These are phyloP conservation scores for Caenorhabditis imperialis DNA, from an alignment of 2,888 invertebrate species.

Conservation along the genomic window DNA sequence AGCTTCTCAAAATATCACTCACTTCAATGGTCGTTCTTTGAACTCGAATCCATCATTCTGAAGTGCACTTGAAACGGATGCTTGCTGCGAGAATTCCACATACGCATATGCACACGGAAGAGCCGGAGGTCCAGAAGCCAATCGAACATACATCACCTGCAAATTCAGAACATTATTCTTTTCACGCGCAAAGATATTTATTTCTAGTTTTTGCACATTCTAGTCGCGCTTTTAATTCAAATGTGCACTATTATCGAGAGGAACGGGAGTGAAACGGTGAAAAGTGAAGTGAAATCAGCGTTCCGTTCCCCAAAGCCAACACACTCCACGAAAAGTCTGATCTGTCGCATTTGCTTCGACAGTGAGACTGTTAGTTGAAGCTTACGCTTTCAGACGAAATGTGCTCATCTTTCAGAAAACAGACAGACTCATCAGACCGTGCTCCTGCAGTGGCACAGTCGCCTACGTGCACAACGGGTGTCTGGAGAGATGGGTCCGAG, in stretches of 20 bases:
- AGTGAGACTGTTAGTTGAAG: slow-evolving; percentile 31
- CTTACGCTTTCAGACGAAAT: too few relatives aligned
- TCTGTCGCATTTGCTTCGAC: slow-evolving; percentile 56
- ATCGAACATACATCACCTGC: slow-evolving; percentile 92
- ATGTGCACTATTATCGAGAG: slow-evolving; percentile 38
- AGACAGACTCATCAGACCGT: slow-evolving; percentile 56
- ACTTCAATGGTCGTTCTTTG: slow-evolving; percentile 84
- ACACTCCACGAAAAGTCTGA: slow-evolving; percentile 14
- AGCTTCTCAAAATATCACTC: too few relatives aligned
- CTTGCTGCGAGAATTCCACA: slow-evolving; percentile 94
- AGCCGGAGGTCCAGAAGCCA: slow-evolving; percentile 86
- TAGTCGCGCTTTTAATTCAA: slow-evolving; percentile 21
- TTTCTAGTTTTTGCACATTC: slow-evolving; percentile 18
- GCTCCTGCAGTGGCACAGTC: slow-evolving; percentile 59
- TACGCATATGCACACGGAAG: slow-evolving; percentile 85
- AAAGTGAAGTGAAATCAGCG: neutral
- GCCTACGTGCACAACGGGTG: slow-evolving; percentile 59
- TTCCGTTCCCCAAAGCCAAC: slow-evolving; percentile 12
- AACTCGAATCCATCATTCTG: slow-evolving; percentile 86
- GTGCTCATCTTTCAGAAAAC: slow-evolving; percentile 1
- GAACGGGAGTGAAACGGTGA: neutral
- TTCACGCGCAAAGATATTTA: slow-evolving; percentile 6
- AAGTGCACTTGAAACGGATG: slow-evolving; percentile 88
- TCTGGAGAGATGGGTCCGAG: slow-evolving; percentile 58
- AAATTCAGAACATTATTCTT: slow-evolving; percentile 46